Percentiles rank a stretch among this genome's conserved stretches.
These are phyloP conservation scores for Cyclophora albipunctata DNA, from an alignment of 2,888 invertebrate genomes.

Conservation along the genomic window DNA sequence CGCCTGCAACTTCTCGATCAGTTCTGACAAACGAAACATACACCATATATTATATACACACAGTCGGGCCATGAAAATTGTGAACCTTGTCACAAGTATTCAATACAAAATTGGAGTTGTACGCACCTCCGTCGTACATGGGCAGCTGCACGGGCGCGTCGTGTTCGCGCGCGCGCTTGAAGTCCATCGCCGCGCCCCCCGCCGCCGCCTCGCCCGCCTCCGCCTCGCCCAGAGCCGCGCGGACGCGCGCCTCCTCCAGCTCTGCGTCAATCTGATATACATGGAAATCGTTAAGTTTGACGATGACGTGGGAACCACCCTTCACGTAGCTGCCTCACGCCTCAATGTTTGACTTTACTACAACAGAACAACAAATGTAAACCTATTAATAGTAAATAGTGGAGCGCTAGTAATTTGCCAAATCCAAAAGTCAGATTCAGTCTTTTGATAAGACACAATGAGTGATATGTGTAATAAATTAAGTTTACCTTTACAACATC, in stretches of 20 bases:
- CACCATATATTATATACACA: too few species aligned
- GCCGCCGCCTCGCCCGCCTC: slow-evolving; percentile 28
- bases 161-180: slow-evolving; percentile 32
- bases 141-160: slow-evolving; percentile 62
- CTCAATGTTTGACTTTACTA: too few species aligned
- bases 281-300: neutral
- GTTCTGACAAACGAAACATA: neutral
- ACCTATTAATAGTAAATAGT: too few species aligned
- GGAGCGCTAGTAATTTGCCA: too few species aligned
- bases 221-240: slow-evolving; percentile 39
- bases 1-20: neutral
- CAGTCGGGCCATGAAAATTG: too few species aligned
- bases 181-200: slow-evolving; percentile 42
- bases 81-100: neutral
- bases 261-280: slow-evolving; percentile 58
- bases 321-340: too few species aligned
- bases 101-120: neutral
- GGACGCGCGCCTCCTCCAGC: slow-evolving; percentile 60
- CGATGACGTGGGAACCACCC: too few species aligned
- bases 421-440: too few species aligned
- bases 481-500: slow-evolving; percentile 53
- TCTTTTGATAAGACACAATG: too few species aligned
- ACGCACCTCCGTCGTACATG: slow-evolving; percentile 50
- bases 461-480: too few species aligned
- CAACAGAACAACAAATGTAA: too few species aligned